phyloP scores from a whole-genome alignment of 2,113 vertebrate species.

The Oncorhynchus clarkii region DNA sequence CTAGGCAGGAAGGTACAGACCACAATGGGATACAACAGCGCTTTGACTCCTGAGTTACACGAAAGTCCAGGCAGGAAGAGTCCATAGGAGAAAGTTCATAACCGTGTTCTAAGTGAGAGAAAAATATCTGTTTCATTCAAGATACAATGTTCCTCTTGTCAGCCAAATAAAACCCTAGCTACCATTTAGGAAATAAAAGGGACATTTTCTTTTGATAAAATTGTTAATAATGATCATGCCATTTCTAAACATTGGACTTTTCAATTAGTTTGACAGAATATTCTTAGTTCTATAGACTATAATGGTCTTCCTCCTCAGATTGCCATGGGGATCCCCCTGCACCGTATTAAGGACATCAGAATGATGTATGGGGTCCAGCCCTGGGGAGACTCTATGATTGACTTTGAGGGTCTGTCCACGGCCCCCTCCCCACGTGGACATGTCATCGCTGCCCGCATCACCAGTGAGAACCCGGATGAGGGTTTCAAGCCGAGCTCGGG shows the following conservation, averaged over 20 bases:
- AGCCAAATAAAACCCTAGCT: neutral
- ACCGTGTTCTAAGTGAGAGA: neutral
- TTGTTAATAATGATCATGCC: no score
- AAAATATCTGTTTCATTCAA: no score
- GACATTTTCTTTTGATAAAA: no score
- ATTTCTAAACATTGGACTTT: no score
- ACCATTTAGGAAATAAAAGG: neutral
- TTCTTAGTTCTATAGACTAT: no score
- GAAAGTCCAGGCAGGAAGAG: neutral
- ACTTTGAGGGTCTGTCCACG: constrained; percentile 89
- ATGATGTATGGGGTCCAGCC: constrained; percentile 93
- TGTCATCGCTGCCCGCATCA: constrained; percentile 96
- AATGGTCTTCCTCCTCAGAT: constrained; percentile 72
- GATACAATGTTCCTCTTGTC: neutral
- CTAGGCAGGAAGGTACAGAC: no score
- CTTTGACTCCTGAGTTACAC: no score
- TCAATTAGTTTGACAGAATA: no score
- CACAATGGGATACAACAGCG: no score
- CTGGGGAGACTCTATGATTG: constrained; percentile 89
- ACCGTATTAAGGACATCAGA: constrained; percentile 96
- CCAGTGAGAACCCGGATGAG: constrained; percentile 99
- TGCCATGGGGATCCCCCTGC: constrained; percentile 94
- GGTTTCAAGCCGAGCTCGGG: constrained; percentile 98
- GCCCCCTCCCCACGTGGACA: constrained; percentile 90
- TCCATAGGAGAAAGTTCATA: neutral